These are phyloP conservation scores for Sesamia nonagrioides DNA, from an alignment of 1,140 invertebrate genomes.

Conservation along the genomic window DNA sequence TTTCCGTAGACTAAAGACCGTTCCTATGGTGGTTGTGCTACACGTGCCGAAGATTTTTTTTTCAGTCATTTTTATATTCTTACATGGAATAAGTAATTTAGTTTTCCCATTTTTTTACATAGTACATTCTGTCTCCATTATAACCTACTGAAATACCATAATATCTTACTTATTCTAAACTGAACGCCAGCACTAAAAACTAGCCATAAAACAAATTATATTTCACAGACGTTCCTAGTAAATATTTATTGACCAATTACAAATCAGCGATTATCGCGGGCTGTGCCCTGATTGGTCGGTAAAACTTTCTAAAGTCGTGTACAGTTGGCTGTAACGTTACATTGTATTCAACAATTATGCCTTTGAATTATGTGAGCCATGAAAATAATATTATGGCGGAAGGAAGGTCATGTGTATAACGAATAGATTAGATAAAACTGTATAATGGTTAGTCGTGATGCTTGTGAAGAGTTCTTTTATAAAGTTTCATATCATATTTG, in stretches of 20 bases:
- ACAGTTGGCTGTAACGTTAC: constrained; percentile 19
- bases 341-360: constrained; percentile 37
- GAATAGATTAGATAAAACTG: constrained; percentile 2
- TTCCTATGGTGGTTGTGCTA: too few relatives aligned
- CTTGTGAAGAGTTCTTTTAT: too few relatives aligned
- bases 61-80: too few relatives aligned
- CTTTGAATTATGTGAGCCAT: constrained; percentile 42
- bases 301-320: constrained; percentile 25
- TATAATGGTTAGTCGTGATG: background rate
- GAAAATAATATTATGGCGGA: constrained; percentile 24
- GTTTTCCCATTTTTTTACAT: too few relatives aligned
- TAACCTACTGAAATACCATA: background rate
- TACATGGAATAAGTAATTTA: too few relatives aligned
- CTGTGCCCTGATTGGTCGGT: constrained; percentile 26
- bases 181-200: constrained; percentile 4
- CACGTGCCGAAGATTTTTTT: too few relatives aligned
- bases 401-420: constrained; percentile 29
- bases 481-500: too few relatives aligned
- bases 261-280: constrained; percentile 25
- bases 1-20: too few relatives aligned
- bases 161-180: constrained; percentile 23
- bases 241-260: constrained; percentile 49
- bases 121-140: background rate
- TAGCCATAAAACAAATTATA: constrained; percentile 30
- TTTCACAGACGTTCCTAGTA: constrained; percentile 23